These are phyloP conservation scores for Bembecia ichneumoniformis DNA, from an alignment of 2,888 invertebrate species.

Conservation along the genomic window DNA sequence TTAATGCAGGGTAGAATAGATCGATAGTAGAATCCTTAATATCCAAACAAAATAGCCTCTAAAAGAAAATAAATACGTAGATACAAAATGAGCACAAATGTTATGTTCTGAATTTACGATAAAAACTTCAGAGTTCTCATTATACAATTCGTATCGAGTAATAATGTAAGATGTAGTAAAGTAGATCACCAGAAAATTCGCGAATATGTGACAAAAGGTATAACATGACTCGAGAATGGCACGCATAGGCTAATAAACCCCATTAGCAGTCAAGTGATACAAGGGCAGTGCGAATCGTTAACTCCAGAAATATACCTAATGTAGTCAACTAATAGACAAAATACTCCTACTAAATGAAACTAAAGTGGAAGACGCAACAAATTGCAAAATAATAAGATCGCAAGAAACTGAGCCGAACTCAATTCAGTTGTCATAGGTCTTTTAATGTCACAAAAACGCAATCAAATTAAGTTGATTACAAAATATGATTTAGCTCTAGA, in stretches of 20 bases:
- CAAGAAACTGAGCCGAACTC: slow-evolving; percentile 1
- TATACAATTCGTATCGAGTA: too few species aligned
- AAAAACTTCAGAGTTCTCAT: too few species aligned
- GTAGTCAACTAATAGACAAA: neutral
- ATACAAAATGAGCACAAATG: too few species aligned
- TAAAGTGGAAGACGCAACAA: neutral
- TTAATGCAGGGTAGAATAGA: too few species aligned
- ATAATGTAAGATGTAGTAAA: slow-evolving; percentile 17
- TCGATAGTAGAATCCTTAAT: too few species aligned
- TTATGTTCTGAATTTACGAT: too few species aligned
- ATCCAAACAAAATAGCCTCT: too few species aligned
- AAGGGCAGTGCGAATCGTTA: slow-evolving; percentile 3
- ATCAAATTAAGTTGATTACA: too few species aligned
- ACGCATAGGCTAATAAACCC: slow-evolving; percentile 39
- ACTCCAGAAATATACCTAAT: neutral
- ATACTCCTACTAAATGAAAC: neutral
- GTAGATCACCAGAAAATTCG: slow-evolving; percentile 36
- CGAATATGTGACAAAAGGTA: slow-evolving; percentile 38
- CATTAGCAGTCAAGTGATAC: slow-evolving; percentile 26
- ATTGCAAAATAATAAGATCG: neutral
- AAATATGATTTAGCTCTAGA: neutral
- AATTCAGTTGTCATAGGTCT: slow-evolving; percentile 5
- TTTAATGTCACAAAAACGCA: neutral
- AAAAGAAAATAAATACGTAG: too few species aligned
- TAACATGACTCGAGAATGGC: slow-evolving; percentile 27